A percentile compares a stretch with the other conserved stretches of the same genome.
These are phyloP conservation scores for Perognathus longimembris DNA, from an alignment of 2,113 vertebrate species.

Conservation along the genomic window DNA sequence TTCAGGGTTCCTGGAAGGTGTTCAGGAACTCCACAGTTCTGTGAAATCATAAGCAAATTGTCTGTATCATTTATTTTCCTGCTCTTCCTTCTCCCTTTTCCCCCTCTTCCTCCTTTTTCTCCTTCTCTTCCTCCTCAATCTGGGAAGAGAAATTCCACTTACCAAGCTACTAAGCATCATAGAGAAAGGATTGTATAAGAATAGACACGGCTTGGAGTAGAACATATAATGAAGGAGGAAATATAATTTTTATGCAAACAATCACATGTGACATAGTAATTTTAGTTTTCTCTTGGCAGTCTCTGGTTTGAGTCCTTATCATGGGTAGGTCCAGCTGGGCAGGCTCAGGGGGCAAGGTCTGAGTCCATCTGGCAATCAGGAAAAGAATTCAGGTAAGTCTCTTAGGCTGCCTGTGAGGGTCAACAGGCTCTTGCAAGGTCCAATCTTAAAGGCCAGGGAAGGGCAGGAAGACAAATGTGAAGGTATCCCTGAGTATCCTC, in stretches of 20 bases:
- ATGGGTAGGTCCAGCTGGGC: not conserved
- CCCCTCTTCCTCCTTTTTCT: too few species aligned
- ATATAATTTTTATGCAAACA: not conserved
- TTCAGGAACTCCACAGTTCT: not conserved
- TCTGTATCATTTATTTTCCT: not conserved
- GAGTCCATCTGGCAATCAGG: not conserved
- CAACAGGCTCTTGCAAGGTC: not conserved
- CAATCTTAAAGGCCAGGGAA: not conserved
- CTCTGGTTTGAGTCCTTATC: not conserved
- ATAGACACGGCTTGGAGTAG: not conserved
- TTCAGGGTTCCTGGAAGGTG: not conserved
- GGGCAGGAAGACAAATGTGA: not conserved
- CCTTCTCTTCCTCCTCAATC: not conserved
- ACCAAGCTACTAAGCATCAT: not conserved
- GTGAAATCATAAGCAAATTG: not conserved
- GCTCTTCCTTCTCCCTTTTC: too few species aligned
- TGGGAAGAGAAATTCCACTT: not conserved
- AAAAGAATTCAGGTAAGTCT: not conserved
- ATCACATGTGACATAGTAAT: not conserved
- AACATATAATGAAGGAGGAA: not conserved
- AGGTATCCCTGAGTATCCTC: not conserved
- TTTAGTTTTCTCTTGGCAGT: not conserved
- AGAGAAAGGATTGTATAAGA: not conserved
- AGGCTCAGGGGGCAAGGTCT: not conserved
- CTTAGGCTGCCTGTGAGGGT: not conserved